phyloP scores from a whole-genome alignment of 2,797 vertebrate genomes.

The Amniataba percoides region DNA sequence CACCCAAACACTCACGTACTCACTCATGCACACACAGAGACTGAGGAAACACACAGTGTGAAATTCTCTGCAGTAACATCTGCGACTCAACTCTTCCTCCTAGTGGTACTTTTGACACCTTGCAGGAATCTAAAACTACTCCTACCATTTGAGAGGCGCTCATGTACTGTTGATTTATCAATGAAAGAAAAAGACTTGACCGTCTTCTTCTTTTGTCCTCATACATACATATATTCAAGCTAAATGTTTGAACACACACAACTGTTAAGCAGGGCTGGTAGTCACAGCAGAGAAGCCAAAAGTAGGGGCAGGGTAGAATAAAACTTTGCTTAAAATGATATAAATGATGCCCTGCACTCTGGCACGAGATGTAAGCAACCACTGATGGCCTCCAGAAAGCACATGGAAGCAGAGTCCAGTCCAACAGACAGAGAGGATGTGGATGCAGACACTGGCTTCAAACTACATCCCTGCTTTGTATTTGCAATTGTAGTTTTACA shows the following conservation, averaged over 20 bases:
- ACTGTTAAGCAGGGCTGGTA: background rate
- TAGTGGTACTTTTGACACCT: conserved; percentile 48
- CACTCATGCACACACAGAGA: conserved; percentile 20
- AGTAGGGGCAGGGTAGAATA: too few species aligned
- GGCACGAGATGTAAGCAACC: background rate
- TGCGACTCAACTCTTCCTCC: conserved; percentile 64
- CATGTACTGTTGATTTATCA: background rate
- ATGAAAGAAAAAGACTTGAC: background rate
- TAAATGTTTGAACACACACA: background rate
- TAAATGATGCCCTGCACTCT: background rate
- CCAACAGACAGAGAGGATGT: background rate
- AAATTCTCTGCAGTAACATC: conserved; percentile 42
- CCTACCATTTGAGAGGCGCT: background rate
- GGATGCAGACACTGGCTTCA: background rate
- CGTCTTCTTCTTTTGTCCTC: background rate
- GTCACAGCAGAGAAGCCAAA: background rate
- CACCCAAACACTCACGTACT: conserved; percentile 26
- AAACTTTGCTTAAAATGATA: background rate
- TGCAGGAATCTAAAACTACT: conserved; percentile 26
- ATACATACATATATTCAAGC: background rate
- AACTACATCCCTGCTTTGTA: background rate
- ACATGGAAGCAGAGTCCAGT: background rate
- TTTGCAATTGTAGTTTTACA: background rate
- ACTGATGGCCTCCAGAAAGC: background rate
- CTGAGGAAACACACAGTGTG: conserved; percentile 11